Conservation (phyloP, 2,888 invertebrate genomes). For the Ornithoptera priamus region DNA sequence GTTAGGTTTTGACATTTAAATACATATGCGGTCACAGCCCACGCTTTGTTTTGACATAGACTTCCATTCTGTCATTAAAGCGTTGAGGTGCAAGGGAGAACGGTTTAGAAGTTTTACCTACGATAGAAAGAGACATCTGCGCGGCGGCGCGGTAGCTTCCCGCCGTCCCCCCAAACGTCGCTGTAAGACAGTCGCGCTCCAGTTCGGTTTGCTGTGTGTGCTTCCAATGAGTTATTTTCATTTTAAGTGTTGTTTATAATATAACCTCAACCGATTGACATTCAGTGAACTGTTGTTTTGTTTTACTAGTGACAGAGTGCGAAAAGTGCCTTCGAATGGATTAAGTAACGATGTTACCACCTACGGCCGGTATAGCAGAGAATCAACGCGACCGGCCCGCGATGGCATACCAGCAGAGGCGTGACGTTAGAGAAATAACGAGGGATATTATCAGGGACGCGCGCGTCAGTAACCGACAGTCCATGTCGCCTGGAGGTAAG, state of each 20-base stretch:
- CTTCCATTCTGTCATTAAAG: conserved; percentile 62
- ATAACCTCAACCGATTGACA: conserved; percentile 33
- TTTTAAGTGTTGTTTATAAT: conserved; percentile 42
- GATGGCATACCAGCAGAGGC: conserved; percentile 74
- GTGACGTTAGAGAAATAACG: conserved; percentile 71
- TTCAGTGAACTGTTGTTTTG: conserved; percentile 43
- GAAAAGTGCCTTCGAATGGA: conserved; percentile 61
- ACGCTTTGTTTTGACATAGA: conserved; percentile 77
- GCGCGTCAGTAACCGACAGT: conserved; percentile 66
- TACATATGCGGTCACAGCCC: conserved; percentile 48
- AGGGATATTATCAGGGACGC: conserved; percentile 73
- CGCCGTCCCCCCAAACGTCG: conserved; percentile 62
- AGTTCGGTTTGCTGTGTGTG: conserved; percentile 67
- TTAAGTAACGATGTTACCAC: conserved; percentile 76
- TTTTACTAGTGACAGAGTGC: conserved; percentile 46
- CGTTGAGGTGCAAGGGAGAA: conserved; percentile 54
- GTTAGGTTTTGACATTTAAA: conserved; percentile 64
- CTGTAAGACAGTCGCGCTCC: conserved; percentile 61
- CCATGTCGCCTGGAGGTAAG: conserved; percentile 74
- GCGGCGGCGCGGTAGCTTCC: conserved; percentile 75
- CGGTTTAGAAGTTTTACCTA: conserved; percentile 35
- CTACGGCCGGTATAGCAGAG: conserved; percentile 74
- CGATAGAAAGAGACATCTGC: conserved; percentile 52
- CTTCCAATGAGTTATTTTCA: conserved; percentile 52
- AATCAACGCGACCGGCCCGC: conserved; percentile 74